Percentiles rank a stretch among this genome's conserved stretches.
Conservation (phyloP, 37 sponge, comb jelly and placozoan genomes). For the Aplysina aerophoba region DNA sequence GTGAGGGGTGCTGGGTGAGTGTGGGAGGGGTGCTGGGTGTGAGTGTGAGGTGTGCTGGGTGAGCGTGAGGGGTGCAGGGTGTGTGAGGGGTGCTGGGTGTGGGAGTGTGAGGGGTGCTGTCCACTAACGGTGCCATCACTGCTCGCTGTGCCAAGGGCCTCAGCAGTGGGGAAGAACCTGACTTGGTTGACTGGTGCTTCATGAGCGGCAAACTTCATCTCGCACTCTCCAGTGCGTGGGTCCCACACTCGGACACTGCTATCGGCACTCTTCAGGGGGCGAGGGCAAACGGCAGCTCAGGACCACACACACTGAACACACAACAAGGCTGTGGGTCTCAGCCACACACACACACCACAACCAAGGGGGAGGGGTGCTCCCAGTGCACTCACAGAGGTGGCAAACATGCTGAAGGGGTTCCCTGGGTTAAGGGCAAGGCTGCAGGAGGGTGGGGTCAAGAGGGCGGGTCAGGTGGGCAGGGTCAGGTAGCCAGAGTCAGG, state of each 20-base stretch:
- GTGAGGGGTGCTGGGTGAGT: no score
- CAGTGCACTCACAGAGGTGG: slow-evolving; percentile 18
- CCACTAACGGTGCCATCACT: slow-evolving; percentile 83
- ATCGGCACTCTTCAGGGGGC: slow-evolving; percentile 60
- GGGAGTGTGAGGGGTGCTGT: not conserved
- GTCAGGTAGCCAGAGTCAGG: no score
- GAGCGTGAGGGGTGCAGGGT: no score
- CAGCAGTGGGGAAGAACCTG: slow-evolving; percentile 82
- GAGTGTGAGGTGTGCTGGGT: no score
- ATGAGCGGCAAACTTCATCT: slow-evolving; percentile 64
- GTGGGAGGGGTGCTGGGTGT: no score
- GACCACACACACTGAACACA: not conserved
- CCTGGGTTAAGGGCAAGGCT: not conserved
- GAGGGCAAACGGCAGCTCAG: not conserved
- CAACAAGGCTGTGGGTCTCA: not conserved
- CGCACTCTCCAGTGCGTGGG: slow-evolving; percentile 69
- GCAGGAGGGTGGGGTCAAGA: no score
- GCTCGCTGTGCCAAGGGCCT: slow-evolving; percentile 71
- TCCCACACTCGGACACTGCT: slow-evolving; percentile 79
- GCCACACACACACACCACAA: no score
- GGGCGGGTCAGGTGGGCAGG: no score
- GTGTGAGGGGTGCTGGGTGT: no score
- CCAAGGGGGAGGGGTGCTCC: no score
- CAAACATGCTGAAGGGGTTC: slow-evolving; percentile 25
- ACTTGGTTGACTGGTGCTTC: slow-evolving; percentile 69